A percentile compares a stretch with the other conserved stretches of the same genome.
Evolutionary conservation across 1,140 invertebrate genomes (phyloP).

Genomic region (Microplitis mediator): DNA sequence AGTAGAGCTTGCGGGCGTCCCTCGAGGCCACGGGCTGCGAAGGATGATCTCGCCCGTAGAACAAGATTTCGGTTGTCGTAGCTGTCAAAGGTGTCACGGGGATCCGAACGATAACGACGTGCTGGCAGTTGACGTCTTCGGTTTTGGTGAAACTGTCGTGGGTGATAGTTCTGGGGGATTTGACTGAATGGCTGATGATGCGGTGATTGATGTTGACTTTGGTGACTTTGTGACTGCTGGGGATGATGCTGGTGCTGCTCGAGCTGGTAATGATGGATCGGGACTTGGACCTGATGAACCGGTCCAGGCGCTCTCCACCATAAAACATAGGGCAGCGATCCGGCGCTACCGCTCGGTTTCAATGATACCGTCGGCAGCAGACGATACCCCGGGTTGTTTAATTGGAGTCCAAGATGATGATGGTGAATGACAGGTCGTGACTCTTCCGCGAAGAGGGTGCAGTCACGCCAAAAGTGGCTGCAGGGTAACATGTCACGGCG

Average conservation of each 20-base stretch:
- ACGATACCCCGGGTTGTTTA: constrained; percentile 34
- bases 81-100: not conserved
- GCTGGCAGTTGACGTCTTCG: constrained; percentile 5
- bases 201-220: not conserved
- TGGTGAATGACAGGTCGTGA: constrained; percentile 37
- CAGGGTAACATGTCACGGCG: constrained; percentile 58
- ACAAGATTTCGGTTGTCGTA: not conserved
- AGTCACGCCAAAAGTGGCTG: constrained; percentile 49
- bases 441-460: constrained; percentile 46
- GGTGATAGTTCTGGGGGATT: not conserved
- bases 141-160: constrained; percentile 4
- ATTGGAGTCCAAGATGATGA: constrained; percentile 29
- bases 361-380: constrained; percentile 44
- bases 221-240: not conserved
- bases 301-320: constrained; percentile 48
- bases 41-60: not conserved
- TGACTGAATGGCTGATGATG: too few relatives aligned
- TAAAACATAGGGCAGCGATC: constrained; percentile 48
- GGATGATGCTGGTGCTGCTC: constrained; percentile 28
- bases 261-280: constrained; percentile 24
- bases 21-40: constrained; percentile 9
- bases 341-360: constrained; percentile 34
- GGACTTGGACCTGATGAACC: constrained; percentile 38
- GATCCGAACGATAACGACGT: constrained; percentile 3
- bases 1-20: constrained; percentile 27